phyloP scores from a whole-genome alignment of 2,113 vertebrate genomes.

The Prunella fulvescens region DNA sequence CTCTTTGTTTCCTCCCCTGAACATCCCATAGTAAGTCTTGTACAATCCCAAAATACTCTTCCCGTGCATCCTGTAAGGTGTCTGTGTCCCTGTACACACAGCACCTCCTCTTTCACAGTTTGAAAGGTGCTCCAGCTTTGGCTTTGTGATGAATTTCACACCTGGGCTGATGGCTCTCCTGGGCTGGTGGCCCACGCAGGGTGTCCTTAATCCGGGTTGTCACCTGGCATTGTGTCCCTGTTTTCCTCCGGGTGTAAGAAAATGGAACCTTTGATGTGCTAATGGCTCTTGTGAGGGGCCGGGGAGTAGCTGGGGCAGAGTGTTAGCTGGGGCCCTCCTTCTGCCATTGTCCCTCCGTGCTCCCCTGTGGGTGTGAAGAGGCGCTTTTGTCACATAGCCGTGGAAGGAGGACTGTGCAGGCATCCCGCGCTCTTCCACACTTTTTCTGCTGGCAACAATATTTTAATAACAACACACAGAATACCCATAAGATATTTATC shows the following conservation, averaged over 20 bases:
- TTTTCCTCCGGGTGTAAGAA: neutral
- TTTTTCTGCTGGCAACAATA: neutral
- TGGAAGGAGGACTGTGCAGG: neutral
- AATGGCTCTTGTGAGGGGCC: neutral
- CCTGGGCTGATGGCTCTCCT: neutral
- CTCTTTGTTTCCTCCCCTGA: neutral
- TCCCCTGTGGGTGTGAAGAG: neutral
- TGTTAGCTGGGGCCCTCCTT: neutral
- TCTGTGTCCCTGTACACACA: accelerated
- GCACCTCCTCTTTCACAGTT: neutral
- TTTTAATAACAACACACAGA: neutral
- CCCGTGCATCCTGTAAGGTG: neutral
- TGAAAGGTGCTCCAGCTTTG: neutral
- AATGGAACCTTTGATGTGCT: slow-evolving; percentile 15
- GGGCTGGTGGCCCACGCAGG: neutral
- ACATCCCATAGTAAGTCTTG: neutral
- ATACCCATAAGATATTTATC: neutral
- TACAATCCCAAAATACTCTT: neutral
- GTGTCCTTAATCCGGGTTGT: neutral
- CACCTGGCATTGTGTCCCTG: neutral
- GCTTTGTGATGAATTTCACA: neutral
- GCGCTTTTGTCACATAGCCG: neutral
- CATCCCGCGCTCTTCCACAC: neutral
- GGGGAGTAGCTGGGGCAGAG: neutral
- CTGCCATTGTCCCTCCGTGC: neutral